Base-by-base conservation (phyloP, 1,140 invertebrate genomes). In the Drosophila burlai region DNA sequence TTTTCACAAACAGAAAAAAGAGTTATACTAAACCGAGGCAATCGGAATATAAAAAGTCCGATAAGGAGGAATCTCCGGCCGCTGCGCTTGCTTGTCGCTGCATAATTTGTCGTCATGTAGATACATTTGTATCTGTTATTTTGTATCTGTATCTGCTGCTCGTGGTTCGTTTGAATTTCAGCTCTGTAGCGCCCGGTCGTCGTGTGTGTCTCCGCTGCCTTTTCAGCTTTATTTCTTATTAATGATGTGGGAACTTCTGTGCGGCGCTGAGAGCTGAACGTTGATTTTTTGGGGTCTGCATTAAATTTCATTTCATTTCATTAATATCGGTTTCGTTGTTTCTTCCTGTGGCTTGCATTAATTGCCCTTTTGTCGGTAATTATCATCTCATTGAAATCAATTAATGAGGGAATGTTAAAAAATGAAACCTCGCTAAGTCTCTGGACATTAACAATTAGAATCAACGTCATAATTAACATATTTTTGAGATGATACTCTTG, bases 181-280 rank as follows among this genome's bases (percentile, higher is more conserved):
- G 43, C 61, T 69, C 57, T n/a, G 47, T 54, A 66, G 67, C 80
- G 69, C 57, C 78, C 43, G 61, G 46, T 67, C 83, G 64, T 89
- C 84, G 84, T 89, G 84, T 89, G 84, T 81, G 81, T 89, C 83
- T 80, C 80, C 29, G 36, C 36, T 31, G 50, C 34, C 61, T 66
- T 40, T 34, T 62, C 11, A n/a, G 31, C 63, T 71, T 80, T 61
- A 59, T 43, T 64, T 69, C 42, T 80, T 89, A 89, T 89, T 89
- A 89, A 89, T 89, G 85, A 89, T 89, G 85, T 90, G 85, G 85
- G 85, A 89, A 89, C 81, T 89, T 85, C 85, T 89, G 85, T 85
- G 72, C 65, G 50, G 58, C 46, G 43, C 64, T 57, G 74, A 67
- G 65, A 77, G 74, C 75, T 59, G 49, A 75, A 71, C 67, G 67